Conservation (phyloP, 2,888 invertebrate genomes). For the Chironomus tentans region DNA sequence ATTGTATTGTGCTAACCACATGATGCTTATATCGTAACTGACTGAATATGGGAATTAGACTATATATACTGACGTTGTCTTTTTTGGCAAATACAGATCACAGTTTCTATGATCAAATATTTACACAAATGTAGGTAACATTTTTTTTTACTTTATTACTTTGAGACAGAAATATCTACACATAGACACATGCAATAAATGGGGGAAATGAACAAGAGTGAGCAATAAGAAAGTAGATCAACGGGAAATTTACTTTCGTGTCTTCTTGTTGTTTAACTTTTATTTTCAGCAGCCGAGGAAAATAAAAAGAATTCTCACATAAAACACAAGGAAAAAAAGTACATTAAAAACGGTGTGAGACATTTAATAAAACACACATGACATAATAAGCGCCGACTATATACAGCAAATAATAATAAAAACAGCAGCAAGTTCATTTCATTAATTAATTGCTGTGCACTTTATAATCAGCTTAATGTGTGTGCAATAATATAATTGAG, state of each 20-base stretch:
- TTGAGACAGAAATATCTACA: no score
- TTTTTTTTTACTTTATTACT: background rate
- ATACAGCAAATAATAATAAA: background rate
- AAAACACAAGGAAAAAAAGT: no score
- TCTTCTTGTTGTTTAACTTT: background rate
- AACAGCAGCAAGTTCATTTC: background rate
- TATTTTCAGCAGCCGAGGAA: background rate
- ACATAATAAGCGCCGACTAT: background rate
- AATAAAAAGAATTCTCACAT: no score
- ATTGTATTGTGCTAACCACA: background rate
- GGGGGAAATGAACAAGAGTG: background rate
- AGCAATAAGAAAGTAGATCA: background rate
- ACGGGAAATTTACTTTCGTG: background rate
- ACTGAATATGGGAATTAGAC: background rate
- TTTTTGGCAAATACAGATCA: background rate
- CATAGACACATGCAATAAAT: background rate
- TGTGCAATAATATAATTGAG: constrained; percentile 10
- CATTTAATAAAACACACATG: background rate
- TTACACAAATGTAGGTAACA: background rate
- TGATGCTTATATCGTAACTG: background rate
- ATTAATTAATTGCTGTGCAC: constrained; percentile 3
- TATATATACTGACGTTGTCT: background rate
- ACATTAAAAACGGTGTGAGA: background rate
- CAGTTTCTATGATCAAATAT: background rate
- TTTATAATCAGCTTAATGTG: constrained; percentile 1